Evolutionary conservation across 2,888 invertebrate genomes (phyloP).

Genomic region (Drosophila subsilvestris): DNA sequence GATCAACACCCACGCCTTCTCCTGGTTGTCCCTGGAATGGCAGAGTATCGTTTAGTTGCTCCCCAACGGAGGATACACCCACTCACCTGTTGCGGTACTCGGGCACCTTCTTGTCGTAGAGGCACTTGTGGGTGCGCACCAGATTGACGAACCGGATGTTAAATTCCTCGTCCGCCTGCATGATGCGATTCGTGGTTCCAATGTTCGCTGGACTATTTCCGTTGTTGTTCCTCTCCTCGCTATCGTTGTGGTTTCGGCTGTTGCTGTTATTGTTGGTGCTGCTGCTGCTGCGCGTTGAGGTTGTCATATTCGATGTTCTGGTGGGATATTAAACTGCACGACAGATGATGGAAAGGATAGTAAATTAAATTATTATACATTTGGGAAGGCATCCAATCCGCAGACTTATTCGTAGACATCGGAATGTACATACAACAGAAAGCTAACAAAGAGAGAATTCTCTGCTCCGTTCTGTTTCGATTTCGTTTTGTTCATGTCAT

Average conservation of each 20-base stretch:
- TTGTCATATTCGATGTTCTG: slow-evolving; percentile 62
- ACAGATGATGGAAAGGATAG: no score
- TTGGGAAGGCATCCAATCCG: neutral
- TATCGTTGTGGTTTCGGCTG: slow-evolving; percentile 33
- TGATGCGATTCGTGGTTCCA: slow-evolving; percentile 78
- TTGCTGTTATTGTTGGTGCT: slow-evolving; percentile 48
- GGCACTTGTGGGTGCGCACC: slow-evolving; percentile 84
- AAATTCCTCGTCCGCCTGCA: slow-evolving; percentile 84
- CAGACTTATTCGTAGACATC: neutral
- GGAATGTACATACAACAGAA: slow-evolving; percentile 10
- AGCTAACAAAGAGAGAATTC: slow-evolving; percentile 38
- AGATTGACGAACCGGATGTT: slow-evolving; percentile 85
- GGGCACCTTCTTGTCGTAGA: slow-evolving; percentile 85
- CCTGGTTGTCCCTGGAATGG: slow-evolving; percentile 82
- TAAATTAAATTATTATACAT: neutral
- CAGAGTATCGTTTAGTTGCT: neutral
- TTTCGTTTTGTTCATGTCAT: slow-evolving; percentile 35
- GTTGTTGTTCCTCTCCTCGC: slow-evolving; percentile 40
- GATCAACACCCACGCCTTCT: slow-evolving; percentile 83
- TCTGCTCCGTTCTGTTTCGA: slow-evolving; percentile 29
- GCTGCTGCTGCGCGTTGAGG: slow-evolving; percentile 65
- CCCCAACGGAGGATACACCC: neutral
- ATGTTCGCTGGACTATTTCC: slow-evolving; percentile 39
- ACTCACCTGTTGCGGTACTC: slow-evolving; percentile 83
- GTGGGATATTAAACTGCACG: neutral